Evolutionary conservation across 2,888 invertebrate genomes (phyloP), one percentile per base, ranked within the genome.

Genomic region (Spialia ferax): DNA sequence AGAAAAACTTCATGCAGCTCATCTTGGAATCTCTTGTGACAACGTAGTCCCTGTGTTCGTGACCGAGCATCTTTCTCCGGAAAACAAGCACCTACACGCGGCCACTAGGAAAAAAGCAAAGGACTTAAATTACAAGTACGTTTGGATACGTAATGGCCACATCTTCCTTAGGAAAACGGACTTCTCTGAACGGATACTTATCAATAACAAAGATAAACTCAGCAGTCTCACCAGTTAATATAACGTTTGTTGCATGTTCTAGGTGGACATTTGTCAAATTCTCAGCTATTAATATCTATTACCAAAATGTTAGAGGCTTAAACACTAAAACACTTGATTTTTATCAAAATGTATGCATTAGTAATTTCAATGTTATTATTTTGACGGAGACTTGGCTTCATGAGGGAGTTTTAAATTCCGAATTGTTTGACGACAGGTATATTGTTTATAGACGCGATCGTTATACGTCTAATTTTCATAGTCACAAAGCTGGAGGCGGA

Each of bases 341-440:
- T 35, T 70, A 26, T 29, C 52, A 59, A 42, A 68, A 70, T 57
- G 13, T 65, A 13, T 61, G 59, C 13, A 29, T 54, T 0, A 29
- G 23, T 8, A 57, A 63, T n/a, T 68, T 48, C 15, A 63, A 70
- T 26, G 18, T 70, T n/a, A 63, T 70, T 26, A 15, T 66, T 0
- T 13, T 70, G 0, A 59, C 63, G 0, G 66, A 70, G 52, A 70
- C 70, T 0, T 70, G 68, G 68, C 63, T 70, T 4, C 59, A 54
- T 42, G 55, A 52, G 3, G 55, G 35, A 35, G 42, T 70, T 13
- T 55, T n/a, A 29, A 57, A 50, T 7, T 52, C 60, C 2, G 65
- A 70, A n/a, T 5, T 35, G 11, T 35, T 35, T 35, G 35, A 35
- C 5, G 35, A 35, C 2, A 35, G 70, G 1, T 70, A 70, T 22